phyloP scores from a whole-genome alignment of 2,113 vertebrate species.

The Pipa parva region DNA sequence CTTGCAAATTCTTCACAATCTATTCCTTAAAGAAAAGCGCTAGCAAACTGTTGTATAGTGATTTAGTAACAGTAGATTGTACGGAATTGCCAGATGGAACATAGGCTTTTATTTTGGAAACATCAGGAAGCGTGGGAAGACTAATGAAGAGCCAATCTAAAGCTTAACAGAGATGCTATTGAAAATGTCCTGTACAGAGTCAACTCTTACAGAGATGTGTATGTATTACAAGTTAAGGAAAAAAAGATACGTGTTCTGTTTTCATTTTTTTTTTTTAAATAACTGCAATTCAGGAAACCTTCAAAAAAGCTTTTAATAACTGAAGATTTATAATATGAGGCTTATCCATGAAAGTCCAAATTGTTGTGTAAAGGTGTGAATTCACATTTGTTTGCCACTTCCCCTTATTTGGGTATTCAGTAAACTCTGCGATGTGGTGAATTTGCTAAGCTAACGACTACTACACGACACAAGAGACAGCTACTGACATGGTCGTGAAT shows the following conservation, averaged over 20 bases:
- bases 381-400: too few species aligned
- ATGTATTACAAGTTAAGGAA: not conserved
- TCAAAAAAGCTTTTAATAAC: too few species aligned
- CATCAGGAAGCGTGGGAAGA: not conserved
- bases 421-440: too few species aligned
- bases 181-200: not conserved
- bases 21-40: slow-evolving; percentile 9
- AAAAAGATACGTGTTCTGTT: not conserved
- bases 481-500: too few species aligned
- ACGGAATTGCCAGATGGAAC: not conserved
- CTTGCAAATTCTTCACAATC: slow-evolving; percentile 11
- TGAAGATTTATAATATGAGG: too few species aligned
- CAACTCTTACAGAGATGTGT: not conserved
- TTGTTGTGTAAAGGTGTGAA: too few species aligned
- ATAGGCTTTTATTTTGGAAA: slow-evolving; percentile 3
- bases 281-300: too few species aligned
- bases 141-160: not conserved
- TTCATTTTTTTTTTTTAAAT: too few species aligned
- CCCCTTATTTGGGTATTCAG: too few species aligned
- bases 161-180: not conserved
- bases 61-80: slow-evolving; percentile 1
- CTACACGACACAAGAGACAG: too few species aligned
- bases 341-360: too few species aligned
- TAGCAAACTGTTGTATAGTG: slow-evolving; percentile 9
- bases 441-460: too few species aligned